A percentile compares a stretch with the other conserved stretches of the same genome.
Conservation (phyloP, 2,113 vertebrate species). For the Triplophysa rosa region DNA sequence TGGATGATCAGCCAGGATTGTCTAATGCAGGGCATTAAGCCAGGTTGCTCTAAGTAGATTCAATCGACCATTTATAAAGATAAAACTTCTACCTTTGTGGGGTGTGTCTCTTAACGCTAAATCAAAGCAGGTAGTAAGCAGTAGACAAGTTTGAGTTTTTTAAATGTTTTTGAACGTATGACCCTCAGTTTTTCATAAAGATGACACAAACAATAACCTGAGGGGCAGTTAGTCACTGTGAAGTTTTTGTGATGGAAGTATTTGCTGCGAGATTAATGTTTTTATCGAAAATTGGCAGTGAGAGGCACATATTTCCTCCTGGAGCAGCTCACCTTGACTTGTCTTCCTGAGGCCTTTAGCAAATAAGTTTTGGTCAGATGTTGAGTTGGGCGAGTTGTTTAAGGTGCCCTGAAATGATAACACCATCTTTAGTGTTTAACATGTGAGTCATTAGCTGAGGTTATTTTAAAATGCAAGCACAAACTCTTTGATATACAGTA, state of each 20-base stretch:
- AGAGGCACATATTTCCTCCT: constrained; percentile 24
- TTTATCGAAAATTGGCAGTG: constrained; percentile 39
- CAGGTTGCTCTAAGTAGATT: neutral
- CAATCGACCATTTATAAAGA: neutral
- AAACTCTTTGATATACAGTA: neutral
- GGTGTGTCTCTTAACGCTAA: neutral
- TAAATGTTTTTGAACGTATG: neutral
- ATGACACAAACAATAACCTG: neutral
- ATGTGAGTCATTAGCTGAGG: neutral
- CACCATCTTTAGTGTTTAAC: neutral
- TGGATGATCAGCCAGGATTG: no score
- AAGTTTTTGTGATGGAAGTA: neutral
- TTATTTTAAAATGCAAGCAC: neutral
- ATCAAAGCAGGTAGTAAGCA: neutral
- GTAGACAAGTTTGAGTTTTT: neutral
- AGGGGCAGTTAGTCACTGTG: neutral
- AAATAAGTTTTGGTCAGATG: neutral
- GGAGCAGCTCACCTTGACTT: constrained; percentile 30
- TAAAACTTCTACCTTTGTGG: neutral
- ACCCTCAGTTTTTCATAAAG: neutral
- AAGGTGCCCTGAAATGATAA: neutral
- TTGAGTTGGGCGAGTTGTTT: neutral
- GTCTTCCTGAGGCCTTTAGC: constrained; percentile 28
- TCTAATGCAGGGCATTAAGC: neutral
- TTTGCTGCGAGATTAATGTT: neutral